phyloP scores from a whole-genome alignment of 2,113 vertebrate species.

The Cyprinodon variegatus region DNA sequence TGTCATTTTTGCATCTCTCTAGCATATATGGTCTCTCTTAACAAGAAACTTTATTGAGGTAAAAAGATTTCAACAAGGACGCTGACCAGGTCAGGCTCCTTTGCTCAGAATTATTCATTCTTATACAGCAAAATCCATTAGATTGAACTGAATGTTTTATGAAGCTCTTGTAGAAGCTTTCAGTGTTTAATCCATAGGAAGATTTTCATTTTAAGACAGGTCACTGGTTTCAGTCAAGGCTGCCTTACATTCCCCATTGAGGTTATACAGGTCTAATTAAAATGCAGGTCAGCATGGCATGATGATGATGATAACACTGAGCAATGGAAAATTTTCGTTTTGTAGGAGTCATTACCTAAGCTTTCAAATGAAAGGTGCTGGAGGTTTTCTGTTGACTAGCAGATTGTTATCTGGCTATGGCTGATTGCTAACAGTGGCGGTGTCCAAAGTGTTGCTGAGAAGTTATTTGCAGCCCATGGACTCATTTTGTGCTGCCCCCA shows the following conservation, averaged over 20 bases:
- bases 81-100: constrained; percentile 13
- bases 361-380: constrained; percentile 47
- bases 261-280: constrained; percentile 49
- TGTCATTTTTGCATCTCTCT: constrained; percentile 16
- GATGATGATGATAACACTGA: constrained; percentile 31
- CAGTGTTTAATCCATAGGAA: constrained; percentile 47
- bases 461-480: not conserved
- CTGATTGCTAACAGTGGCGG: constrained; percentile 51
- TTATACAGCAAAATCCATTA: constrained; percentile 49
- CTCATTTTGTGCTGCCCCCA: too few relatives aligned
- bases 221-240: constrained; percentile 29
- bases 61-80: constrained; percentile 15
- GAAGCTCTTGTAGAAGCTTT: constrained; percentile 31
- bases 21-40: constrained; percentile 6
- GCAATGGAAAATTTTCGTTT: constrained; percentile 37
- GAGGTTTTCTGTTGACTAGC: constrained; percentile 67
- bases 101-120: constrained; percentile 44
- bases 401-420: constrained; percentile 50
- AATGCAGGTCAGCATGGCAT: constrained; percentile 21
- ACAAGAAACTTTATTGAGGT: not conserved
- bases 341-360: constrained; percentile 42
- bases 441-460: not conserved
- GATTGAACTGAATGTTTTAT: constrained; percentile 67
- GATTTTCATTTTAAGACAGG: constrained; percentile 36
- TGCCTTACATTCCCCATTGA: constrained; percentile 26